Base-by-base conservation (phyloP, 2,888 invertebrate genomes). In the Heliconius charithonia region DNA sequence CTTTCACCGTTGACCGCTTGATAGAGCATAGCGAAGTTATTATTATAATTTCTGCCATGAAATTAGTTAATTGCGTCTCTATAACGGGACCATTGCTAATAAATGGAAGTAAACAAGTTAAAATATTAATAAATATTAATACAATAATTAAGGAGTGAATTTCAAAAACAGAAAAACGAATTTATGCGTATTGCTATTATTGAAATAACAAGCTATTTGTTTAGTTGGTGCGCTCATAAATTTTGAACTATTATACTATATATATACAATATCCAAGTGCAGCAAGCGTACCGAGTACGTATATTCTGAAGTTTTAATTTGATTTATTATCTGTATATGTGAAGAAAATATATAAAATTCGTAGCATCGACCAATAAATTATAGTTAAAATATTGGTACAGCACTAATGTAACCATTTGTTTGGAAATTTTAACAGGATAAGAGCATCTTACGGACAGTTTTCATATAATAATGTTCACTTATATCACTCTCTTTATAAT, bases 1-100 rank as follows among this genome's bases (percentile, higher is more conserved):
- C 84, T 83, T 84, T 83, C 83, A 81, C 84, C 83, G 81, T 75
- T 80, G 78, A 79, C 80, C 76, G 81, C 76, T 78, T 82, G 79
- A 79, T 77, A 80, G 80, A 81, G 77, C 82, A 79, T 75, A 73
- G 56, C 22, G 65, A 74, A 59, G n/a, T 72, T n/a, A 16, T 45
- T 59, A 72, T 72, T 13, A 32, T 59, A n/a, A 72, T 72, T 72
- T 72, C 56, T 72, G 32, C 32, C n/a, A 72, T 16, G 72, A 59
- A 72, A 59, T 16, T 56, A 16, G 32, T 56, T 71, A 37, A n/a
- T 32, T 59, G 16, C 59, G 1, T n/a, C 16, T 16, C n/a, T 7
- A 4, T 37, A 72, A 59, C 59, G 56, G 72, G n/a, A 56, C 25
- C 32, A n/a, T 72, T 37, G 22, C 29, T 13, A 72, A 32, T 72